A percentile compares a stretch with the other conserved stretches of the same genome.
These are phyloP conservation scores for Drosophila persimilis DNA, from an alignment of 1,140 invertebrate genomes.

Conservation along the genomic window DNA sequence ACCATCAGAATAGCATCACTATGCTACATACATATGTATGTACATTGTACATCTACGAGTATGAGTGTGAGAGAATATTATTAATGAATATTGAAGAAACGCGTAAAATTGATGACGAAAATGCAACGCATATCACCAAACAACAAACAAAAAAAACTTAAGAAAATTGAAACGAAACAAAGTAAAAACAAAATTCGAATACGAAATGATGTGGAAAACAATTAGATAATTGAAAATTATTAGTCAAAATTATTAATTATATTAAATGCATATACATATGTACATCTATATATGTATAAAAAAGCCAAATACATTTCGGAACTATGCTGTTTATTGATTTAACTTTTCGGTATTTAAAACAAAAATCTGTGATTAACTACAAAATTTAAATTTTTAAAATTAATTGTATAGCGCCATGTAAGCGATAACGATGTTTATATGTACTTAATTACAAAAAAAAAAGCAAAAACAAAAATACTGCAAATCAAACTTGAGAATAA, in stretches of 20 bases:
- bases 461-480: constrained; percentile 35
- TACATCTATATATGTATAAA: constrained; percentile 31
- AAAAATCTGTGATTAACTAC: constrained; percentile 83
- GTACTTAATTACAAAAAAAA: constrained; percentile 33
- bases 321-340: constrained; percentile 77
- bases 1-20: too few species aligned
- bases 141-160: constrained; percentile 23
- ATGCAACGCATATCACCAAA: constrained; percentile 79
- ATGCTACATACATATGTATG: background rate
- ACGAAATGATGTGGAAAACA: constrained; percentile 40
- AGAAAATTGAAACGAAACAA: constrained; percentile 25
- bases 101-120: constrained; percentile 46
- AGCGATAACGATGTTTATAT: constrained; percentile 51
- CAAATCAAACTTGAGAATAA: constrained; percentile 13
- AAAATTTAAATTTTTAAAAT: constrained; percentile 81
- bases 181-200: constrained; percentile 37
- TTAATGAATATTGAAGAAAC: constrained; percentile 30
- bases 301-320: constrained; percentile 61
- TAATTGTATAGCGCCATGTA: constrained; percentile 64
- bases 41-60: constrained; percentile 19
- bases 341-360: constrained; percentile 79
- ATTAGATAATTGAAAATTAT: constrained; percentile 82
- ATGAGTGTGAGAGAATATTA: constrained; percentile 8
- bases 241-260: constrained; percentile 80
- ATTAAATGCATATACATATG: constrained; percentile 29